Percentiles rank a stretch among this genome's conserved stretches.
These are phyloP conservation scores for Oreochromis aureus DNA, from an alignment of 2,113 vertebrate species.

Conservation along the genomic window DNA sequence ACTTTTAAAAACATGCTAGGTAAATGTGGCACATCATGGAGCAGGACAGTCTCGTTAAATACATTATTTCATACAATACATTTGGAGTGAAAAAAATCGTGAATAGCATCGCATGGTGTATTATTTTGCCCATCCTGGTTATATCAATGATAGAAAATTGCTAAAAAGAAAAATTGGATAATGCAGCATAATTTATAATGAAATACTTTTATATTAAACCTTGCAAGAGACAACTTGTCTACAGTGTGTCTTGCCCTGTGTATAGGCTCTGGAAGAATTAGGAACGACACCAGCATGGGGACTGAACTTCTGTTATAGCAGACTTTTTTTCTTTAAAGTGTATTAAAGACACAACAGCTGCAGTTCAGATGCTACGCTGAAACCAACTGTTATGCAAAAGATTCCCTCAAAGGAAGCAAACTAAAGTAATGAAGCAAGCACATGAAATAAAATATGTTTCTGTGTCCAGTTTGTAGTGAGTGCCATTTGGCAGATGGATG, in stretches of 20 bases:
- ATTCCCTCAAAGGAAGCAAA: neutral
- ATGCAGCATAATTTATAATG: neutral
- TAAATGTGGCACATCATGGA: neutral
- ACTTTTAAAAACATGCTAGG: neutral
- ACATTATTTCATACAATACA: neutral
- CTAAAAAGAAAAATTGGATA: neutral
- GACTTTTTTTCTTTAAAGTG: neutral
- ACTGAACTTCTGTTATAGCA: neutral
- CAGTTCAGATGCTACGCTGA: neutral
- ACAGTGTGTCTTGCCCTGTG: neutral
- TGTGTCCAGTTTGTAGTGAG: neutral
- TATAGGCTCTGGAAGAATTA: neutral
- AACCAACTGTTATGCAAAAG: neutral
- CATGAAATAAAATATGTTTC: neutral
- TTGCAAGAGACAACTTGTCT: neutral
- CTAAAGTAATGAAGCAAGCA: neutral
- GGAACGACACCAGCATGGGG: neutral
- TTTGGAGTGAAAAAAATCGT: neutral
- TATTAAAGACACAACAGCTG: neutral
- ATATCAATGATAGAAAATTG: neutral
- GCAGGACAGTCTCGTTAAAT: neutral
- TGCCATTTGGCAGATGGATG: neutral
- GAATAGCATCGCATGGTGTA: neutral
- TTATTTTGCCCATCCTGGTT: neutral
- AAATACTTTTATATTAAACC: neutral